These are phyloP conservation scores for Trichonephila inaurata DNA, from an alignment of 1,140 invertebrate species.

Conservation along the genomic window DNA sequence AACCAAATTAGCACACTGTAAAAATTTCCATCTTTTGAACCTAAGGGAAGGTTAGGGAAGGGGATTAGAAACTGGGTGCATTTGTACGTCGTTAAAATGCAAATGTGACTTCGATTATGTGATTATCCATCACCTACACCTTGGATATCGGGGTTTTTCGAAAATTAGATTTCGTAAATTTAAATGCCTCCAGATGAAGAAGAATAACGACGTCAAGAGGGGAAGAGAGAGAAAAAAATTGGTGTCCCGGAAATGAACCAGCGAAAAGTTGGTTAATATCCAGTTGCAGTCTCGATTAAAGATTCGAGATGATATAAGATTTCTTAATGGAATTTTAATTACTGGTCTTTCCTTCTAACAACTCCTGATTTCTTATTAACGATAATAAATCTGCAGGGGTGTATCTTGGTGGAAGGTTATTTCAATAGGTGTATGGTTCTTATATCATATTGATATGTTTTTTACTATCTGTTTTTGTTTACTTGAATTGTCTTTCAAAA, in stretches of 20 bases:
- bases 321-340: slow-evolving; percentile 68
- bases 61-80: slow-evolving; percentile 14
- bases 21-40: slow-evolving; percentile 30
- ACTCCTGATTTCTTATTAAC: slow-evolving; percentile 9
- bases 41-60: not conserved
- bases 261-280: slow-evolving; percentile 53
- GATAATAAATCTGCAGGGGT: not conserved
- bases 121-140: slow-evolving; percentile 40
- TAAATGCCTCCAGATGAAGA: slow-evolving; percentile 40
- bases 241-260: not conserved
- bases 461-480: not conserved
- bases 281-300: slow-evolving; percentile 32
- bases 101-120: slow-evolving; percentile 69
- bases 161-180: slow-evolving; percentile 61
- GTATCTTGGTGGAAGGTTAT: not conserved
- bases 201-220: slow-evolving; percentile 17
- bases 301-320: slow-evolving; percentile 48
- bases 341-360: slow-evolving; percentile 18
- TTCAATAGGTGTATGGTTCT: not conserved
- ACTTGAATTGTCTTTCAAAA: no score
- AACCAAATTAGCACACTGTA: not conserved
- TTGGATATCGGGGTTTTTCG: slow-evolving; percentile 55
- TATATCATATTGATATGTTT: not conserved
- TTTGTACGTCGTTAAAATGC: slow-evolving; percentile 65
- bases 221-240: not conserved